Evolutionary conservation across 2,797 vertebrate genomes (phyloP), one percentile per base, ranked within the genome.

Genomic region (Sebastes wilsoni): DNA sequence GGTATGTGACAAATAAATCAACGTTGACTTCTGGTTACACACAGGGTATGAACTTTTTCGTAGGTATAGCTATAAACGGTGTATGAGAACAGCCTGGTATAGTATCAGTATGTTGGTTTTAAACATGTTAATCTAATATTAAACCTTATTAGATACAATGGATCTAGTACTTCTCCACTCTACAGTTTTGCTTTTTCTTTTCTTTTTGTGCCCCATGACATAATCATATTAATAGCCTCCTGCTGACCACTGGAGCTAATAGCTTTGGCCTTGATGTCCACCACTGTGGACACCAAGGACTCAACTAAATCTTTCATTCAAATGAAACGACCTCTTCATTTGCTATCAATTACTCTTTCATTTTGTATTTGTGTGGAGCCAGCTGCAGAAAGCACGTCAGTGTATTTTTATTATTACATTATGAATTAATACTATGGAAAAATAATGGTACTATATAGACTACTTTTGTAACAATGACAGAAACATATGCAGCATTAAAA

Each of bases 161-260:
- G 14, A 28, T 38, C 36, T 36, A 70, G 12, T 16, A 5, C 4
- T 32, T 36, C 22, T 36, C 9, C 36, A 36, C 46, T 52, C n/a
- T 22, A 13, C 38, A 25, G 27, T 42, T 58, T 25, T 27, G 10
- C 28, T 30, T 70, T 61, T 61, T 75, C 55, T 64, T 55, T 28
- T 23, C 65, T 54, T 69, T 54, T 30, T 34, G n/a, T n/a, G 8
- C 8, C 11, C 18, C 18, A 60, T 81, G 70, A 72, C 76, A 74
- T 60, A 27, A 74, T 79, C 68, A 83, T 66, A 76, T 75, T 66
- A 81, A 78, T 46, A 79, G 46, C 77, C 27, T 82, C 79, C 78
- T 72, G 62, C 75, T 68, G 72, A 54, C 67, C 59, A 61, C 11
- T 62, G 58, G 14, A 78, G 59, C 72, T 77, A 85, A 88, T 85